Evolutionary conservation across 2,113 vertebrate species (phyloP).

Genomic region (Paratilapia polleni): DNA sequence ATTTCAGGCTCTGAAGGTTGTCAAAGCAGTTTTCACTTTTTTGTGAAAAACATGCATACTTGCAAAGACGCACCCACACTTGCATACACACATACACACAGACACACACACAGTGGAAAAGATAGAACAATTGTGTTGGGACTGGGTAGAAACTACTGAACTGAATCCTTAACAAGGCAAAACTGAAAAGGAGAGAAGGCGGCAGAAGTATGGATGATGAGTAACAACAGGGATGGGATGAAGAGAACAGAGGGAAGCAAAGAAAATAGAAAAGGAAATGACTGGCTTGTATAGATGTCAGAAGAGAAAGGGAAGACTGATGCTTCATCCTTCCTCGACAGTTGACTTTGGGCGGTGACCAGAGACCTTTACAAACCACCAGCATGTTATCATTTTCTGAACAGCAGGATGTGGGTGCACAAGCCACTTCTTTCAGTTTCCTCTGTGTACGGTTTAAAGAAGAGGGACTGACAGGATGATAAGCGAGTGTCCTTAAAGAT

Average conservation of each 20-base stretch:
- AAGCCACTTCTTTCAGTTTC: not conserved
- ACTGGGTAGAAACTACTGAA: conserved; percentile 21
- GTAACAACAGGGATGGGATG: not conserved
- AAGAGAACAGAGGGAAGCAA: not conserved
- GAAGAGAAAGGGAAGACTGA: not conserved
- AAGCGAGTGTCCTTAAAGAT: conserved; percentile 46
- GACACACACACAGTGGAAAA: not conserved
- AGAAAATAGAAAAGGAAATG: not conserved
- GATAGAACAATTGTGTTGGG: not conserved
- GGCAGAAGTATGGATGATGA: not conserved
- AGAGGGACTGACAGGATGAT: conserved; percentile 26
- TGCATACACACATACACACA: no score
- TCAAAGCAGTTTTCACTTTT: conserved; percentile 1
- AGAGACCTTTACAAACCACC: conserved; percentile 20
- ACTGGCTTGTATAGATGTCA: not conserved
- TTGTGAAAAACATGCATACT: not conserved
- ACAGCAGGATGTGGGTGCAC: not conserved
- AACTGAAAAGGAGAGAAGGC: not conserved
- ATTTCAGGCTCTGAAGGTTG: conserved; percentile 25
- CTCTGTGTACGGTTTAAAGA: conserved; percentile 10
- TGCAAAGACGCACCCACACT: conserved; percentile 6
- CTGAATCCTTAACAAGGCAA: conserved; percentile 9
- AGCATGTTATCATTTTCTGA: conserved; percentile 29
- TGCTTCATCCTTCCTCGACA: conserved; percentile 22
- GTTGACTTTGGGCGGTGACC: not conserved